phyloP scores from a whole-genome alignment of 2,888 invertebrate species.

The Marronus borbonicus region DNA sequence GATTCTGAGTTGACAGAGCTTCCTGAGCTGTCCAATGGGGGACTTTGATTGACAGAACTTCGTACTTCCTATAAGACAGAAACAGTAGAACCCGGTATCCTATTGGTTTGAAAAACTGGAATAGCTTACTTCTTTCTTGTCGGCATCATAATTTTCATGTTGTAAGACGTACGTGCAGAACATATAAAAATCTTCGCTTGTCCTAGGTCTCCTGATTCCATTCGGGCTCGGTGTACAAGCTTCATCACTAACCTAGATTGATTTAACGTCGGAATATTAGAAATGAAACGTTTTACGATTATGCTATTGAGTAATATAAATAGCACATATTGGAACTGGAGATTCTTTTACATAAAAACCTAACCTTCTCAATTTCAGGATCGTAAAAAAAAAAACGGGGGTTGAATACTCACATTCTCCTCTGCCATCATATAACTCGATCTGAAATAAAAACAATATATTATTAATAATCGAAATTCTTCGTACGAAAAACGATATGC shows the following conservation, averaged over 20 bases:
- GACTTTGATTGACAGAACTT: constrained; percentile 62
- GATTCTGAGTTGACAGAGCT: constrained; percentile 68
- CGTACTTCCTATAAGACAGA: constrained; percentile 56
- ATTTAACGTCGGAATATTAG: constrained; percentile 26
- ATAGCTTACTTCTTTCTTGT: constrained; percentile 69
- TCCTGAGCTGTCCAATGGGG: constrained; percentile 71
- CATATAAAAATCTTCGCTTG: constrained; percentile 72
- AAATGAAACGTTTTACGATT: constrained; percentile 22
- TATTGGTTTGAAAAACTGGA: too few relatives aligned
- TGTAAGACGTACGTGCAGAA: constrained; percentile 73
- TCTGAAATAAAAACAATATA: constrained; percentile 59
- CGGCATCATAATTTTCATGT: constrained; percentile 72
- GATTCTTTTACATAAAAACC: constrained; percentile 55
- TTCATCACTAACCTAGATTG: constrained; percentile 61
- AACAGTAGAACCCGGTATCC: not conserved
- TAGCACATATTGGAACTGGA: constrained; percentile 52
- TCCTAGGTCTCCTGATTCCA: constrained; percentile 66
- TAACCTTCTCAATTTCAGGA: constrained; percentile 59
- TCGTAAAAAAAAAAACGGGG: constrained; percentile 53
- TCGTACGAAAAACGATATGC: constrained; percentile 34
- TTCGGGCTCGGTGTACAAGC: constrained; percentile 55
- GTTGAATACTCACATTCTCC: constrained; percentile 62
- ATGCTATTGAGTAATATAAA: constrained; percentile 49
- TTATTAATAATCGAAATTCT: constrained; percentile 53
- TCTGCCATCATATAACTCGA: constrained; percentile 62